phyloP scores from a whole-genome alignment of 2,888 invertebrate genomes.

The Eilema depressum region DNA sequence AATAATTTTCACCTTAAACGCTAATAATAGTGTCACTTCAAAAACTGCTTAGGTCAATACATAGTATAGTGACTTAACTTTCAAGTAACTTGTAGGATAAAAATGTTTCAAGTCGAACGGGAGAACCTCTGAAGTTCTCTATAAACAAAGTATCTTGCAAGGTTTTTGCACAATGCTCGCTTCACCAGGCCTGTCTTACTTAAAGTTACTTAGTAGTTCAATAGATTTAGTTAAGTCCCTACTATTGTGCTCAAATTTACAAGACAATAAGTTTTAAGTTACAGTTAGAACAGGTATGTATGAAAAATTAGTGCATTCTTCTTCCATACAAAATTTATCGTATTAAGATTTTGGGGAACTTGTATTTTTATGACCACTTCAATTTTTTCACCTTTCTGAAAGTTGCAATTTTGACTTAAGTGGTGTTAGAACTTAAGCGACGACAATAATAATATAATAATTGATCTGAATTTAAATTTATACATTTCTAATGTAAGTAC shows the following conservation, averaged over 20 bases:
- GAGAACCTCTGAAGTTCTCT: constrained; percentile 50
- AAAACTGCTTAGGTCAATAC: constrained; percentile 36
- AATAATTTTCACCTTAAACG: neutral
- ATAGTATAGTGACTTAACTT: constrained; percentile 51
- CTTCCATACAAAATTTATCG: neutral
- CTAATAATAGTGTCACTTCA: constrained; percentile 18
- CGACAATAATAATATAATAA: no score
- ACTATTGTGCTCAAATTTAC: constrained; percentile 46
- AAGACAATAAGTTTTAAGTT: neutral
- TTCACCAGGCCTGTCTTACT: constrained; percentile 47
- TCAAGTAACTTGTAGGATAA: constrained; percentile 47
- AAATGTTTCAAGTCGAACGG: constrained; percentile 50
- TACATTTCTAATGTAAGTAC: no score
- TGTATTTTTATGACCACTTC: neutral
- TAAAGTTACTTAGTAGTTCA: constrained; percentile 55
- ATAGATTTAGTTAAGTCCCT: constrained; percentile 50
- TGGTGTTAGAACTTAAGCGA: no score
- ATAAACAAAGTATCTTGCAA: constrained; percentile 48
- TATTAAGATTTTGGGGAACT: neutral
- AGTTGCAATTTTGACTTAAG: no score
- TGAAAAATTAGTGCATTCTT: neutral
- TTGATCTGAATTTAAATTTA: no score
- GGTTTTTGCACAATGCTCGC: constrained; percentile 50
- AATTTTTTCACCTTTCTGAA: no score
- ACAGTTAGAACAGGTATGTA: neutral